Evolutionary conservation across 2,113 vertebrate genomes (phyloP).

Genomic region (Stictonetta naevosa): DNA sequence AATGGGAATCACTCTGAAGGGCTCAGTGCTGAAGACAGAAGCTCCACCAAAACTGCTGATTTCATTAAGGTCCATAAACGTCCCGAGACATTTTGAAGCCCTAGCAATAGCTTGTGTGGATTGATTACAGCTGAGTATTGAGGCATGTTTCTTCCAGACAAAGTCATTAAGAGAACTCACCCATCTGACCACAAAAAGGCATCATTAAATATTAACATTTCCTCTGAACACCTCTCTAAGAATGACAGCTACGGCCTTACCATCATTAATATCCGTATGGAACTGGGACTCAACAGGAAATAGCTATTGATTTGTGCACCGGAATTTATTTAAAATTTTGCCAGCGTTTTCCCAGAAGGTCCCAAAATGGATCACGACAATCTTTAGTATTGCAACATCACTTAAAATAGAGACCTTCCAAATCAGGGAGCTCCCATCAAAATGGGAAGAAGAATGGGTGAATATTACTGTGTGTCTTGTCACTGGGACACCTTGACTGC

Average conservation of each 20-base stretch:
- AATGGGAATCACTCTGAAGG: background rate
- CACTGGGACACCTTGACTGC: background rate
- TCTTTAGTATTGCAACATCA: background rate
- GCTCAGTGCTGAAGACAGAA: background rate
- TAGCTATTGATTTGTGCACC: background rate
- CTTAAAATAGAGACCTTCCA: background rate
- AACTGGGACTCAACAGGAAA: background rate
- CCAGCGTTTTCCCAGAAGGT: background rate
- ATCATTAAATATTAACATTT: conserved; percentile 60
- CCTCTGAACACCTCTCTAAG: conserved; percentile 9
- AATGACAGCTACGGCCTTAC: background rate
- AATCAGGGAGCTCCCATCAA: background rate
- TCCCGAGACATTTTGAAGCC: background rate
- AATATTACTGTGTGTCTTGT: background rate
- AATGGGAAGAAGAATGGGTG: background rate
- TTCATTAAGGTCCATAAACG: background rate
- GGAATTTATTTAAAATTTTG: background rate
- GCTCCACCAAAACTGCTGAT: background rate
- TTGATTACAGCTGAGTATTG: background rate
- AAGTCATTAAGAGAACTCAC: background rate
- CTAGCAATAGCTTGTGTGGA: background rate
- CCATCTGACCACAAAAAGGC: background rate
- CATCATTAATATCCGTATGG: background rate
- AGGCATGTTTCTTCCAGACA: background rate
- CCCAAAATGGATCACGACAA: background rate